Base-by-base conservation (phyloP, 2,888 invertebrate genomes). In the Amphipoea oculea region DNA sequence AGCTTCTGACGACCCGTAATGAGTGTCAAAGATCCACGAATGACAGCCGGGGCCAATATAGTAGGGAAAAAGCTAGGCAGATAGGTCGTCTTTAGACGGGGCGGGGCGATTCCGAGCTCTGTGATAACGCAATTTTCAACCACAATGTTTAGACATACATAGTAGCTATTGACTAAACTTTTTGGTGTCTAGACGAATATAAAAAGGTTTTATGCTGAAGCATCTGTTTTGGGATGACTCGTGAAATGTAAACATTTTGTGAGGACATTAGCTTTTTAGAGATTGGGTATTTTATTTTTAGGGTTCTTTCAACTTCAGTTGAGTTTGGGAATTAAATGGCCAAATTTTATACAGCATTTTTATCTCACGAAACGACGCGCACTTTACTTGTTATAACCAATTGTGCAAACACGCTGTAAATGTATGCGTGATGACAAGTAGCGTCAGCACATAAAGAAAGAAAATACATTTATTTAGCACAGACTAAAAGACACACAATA, bases 161-260 rank as follows among this genome's bases (percentile, higher is more conserved):
- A 12, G 11, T 45, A 36, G 36, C 12, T 14, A 42, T 48, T 17
- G 4, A 20, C 3, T 20, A 29, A 57, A 66, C 20, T 57, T 57
- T 65, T 57, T 76, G 14, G 20, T 36, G 36, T 77, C 65, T 57
- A 66, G 54, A 76, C 54, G 7, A 29, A 23, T 45, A n/a, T 65
- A 36, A 71, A 45, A 6, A 20, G 20, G 12, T 36, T 36, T 63
- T n/a, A n/a, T 20, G n/a, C 17, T 63, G 29, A 51, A 77, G 54
- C 14, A 54, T 75, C 65, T 65, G n/a, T 75, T 76, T 76, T 51
- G n/a, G 14, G 2, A 40, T 71, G 23, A 72, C n/a, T 72, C 63
- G 9, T 76, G n/a, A 36, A 73, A 63, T 42, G 29, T 73, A 63
- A 73, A 76, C 51, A 76, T 29, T 51, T 51, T 29, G 20, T 23